Percentiles rank a stretch among this genome's conserved stretches.
These are phyloP conservation scores for Trinorchestia longiramus DNA, from an alignment of 1,140 invertebrate species.

Conservation along the genomic window DNA sequence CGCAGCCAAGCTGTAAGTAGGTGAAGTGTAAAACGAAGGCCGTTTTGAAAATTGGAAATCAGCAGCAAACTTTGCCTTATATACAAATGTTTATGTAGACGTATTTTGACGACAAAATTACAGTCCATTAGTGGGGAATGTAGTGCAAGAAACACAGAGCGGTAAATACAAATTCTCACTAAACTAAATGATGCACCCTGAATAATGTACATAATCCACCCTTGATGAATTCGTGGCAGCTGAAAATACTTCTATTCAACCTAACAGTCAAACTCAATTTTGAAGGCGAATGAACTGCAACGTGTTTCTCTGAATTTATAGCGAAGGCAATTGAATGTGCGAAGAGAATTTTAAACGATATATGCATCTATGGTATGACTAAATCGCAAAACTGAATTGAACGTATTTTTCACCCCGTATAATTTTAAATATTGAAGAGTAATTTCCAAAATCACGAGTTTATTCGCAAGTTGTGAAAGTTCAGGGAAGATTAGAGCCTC, in stretches of 20 bases:
- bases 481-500: background rate
- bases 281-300: background rate
- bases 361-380: background rate
- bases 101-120: background rate
- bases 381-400: background rate
- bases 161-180: background rate
- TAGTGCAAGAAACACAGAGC: background rate
- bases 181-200: too few relatives aligned
- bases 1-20: background rate
- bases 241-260: background rate
- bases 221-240: background rate
- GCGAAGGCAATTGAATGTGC: background rate
- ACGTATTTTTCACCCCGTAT: background rate
- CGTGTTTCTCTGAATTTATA: background rate
- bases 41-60: background rate
- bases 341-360: background rate
- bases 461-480: background rate
- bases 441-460: background rate
- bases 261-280: background rate
- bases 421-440: background rate
- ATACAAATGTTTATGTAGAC: background rate
- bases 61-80: background rate
- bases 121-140: background rate
- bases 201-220: background rate
- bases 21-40: background rate